Conservation (phyloP, 1,140 invertebrate species). For the Drosophila nannoptera region DNA sequence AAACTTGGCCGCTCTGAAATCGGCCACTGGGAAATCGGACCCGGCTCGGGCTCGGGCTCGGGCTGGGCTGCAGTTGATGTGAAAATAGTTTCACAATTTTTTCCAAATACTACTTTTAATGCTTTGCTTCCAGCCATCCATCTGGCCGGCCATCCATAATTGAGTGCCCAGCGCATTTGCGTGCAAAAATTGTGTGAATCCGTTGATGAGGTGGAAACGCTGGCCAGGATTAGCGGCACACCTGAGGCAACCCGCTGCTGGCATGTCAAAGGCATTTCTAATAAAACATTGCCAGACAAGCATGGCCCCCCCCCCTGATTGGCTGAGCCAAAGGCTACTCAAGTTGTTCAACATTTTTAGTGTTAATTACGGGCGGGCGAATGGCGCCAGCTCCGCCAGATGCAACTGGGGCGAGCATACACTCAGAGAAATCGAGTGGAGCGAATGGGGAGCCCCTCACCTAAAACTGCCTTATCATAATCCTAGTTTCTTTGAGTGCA, state of each 20-base stretch:
- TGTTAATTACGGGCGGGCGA: conserved; percentile 62
- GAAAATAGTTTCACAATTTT: conserved; percentile 73
- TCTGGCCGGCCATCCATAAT: conserved; percentile 35
- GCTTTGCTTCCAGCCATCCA: conserved; percentile 7
- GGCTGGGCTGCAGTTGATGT: conserved; percentile 59
- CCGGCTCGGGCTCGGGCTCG: conserved; percentile 31
- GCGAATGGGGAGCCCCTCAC: too few species aligned
- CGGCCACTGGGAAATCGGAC: conserved; percentile 76
- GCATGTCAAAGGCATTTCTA: conserved; percentile 61
- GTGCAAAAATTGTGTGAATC: conserved; percentile 75
- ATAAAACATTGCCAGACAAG: conserved; percentile 72
- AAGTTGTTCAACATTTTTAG: conserved; percentile 48
- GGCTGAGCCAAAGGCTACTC: conserved; percentile 17
- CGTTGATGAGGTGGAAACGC: conserved; percentile 56
- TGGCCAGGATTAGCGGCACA: conserved; percentile 20
- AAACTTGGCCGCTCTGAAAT: conserved; percentile 68
- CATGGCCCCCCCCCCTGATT: conserved; percentile 43
- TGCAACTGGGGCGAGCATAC: conserved; percentile 20
- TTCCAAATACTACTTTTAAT: conserved; percentile 44
- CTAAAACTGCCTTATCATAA: neutral
- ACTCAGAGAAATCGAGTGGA: conserved; percentile 17
- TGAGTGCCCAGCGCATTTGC: conserved; percentile 59
- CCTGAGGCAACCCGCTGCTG: conserved; percentile 40
- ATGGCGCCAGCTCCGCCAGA: conserved; percentile 54
- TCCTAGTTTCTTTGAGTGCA: conserved; percentile 26